Evolutionary conservation across 1,140 invertebrate genomes (phyloP).

Genomic region (Macrostomum lignano): DNA sequence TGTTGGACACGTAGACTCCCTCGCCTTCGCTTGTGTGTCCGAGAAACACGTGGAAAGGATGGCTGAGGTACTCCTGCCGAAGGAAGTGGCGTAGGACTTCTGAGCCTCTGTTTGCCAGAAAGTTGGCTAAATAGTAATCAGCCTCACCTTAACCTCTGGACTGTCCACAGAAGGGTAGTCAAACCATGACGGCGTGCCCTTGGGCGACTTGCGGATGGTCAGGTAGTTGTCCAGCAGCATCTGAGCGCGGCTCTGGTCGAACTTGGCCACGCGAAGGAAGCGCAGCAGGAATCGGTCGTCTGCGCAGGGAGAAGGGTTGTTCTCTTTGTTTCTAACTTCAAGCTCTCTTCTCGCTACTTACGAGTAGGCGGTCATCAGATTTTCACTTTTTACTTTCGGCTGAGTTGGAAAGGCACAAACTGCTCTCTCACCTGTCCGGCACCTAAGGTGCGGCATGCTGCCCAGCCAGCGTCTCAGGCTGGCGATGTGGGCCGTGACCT

Average conservation of each 20-base stretch:
- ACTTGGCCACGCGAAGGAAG: conserved; percentile 55
- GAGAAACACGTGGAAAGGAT: conserved; percentile 2
- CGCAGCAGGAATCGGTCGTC: conserved; percentile 47
- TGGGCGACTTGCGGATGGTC: conserved; percentile 42
- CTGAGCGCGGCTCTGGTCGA: conserved; percentile 48
- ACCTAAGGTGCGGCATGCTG: neutral
- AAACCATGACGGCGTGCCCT: conserved; percentile 42
- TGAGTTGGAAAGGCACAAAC: neutral
- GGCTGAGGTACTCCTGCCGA: neutral
- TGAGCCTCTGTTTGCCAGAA: too few species aligned
- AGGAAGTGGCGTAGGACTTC: conserved; percentile 31
- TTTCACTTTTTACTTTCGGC: neutral
- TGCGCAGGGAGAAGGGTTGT: conserved; percentile 14
- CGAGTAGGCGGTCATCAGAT: neutral
- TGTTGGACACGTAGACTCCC: too few species aligned
- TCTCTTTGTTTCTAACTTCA: neutral
- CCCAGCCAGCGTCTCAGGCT: neutral
- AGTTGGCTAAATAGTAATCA: too few species aligned
- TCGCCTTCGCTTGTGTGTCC: too few species aligned
- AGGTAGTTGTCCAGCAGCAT: conserved; percentile 54
- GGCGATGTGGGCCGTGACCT: conserved; percentile 1
- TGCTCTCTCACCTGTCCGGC: neutral
- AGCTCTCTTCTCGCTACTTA: neutral
- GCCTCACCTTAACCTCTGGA: too few species aligned
- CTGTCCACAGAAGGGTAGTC: too few species aligned